Conservation (phyloP, 2,888 invertebrate species). For the Auanema sp. region DNA sequence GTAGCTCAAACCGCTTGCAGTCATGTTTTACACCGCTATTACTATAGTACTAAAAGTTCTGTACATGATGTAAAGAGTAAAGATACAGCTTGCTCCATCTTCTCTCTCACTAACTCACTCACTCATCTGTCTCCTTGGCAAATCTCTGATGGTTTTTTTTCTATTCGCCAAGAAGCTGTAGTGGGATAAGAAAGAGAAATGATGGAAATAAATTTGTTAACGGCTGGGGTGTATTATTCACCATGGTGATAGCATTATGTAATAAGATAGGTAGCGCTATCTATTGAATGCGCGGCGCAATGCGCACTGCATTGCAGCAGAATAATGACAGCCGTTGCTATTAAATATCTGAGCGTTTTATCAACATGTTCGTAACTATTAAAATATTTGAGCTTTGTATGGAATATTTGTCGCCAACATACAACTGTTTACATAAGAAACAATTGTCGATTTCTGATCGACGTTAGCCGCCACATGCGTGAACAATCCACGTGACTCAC, state of each 20-base stretch:
- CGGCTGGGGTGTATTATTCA: conserved; percentile 8
- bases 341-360: conserved; percentile 5
- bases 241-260: conserved; percentile 15
- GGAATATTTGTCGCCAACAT: too few species aligned
- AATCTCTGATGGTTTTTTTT: too few species aligned
- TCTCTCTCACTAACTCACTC: too few species aligned
- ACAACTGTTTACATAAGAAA: background rate
- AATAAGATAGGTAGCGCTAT: conserved; percentile 17
- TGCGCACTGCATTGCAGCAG: conserved; percentile 15
- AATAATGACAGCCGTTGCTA: conserved; percentile 18
- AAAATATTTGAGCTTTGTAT: background rate
- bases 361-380: background rate
- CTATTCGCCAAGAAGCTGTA: too few species aligned
- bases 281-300: conserved; percentile 26
- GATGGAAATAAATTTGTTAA: too few species aligned
- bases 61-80: too few species aligned
- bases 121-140: too few species aligned
- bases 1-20: too few species aligned
- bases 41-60: too few species aligned
- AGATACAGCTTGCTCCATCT: too few species aligned
- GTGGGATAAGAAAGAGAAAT: too few species aligned
- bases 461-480: background rate
- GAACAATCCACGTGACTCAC: background rate
- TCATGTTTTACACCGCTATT: too few species aligned
- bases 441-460: background rate